Percentiles rank a stretch among this genome's conserved stretches.
phyloP scores from a whole-genome alignment of 2,113 vertebrate species.

The Turnix velox region DNA sequence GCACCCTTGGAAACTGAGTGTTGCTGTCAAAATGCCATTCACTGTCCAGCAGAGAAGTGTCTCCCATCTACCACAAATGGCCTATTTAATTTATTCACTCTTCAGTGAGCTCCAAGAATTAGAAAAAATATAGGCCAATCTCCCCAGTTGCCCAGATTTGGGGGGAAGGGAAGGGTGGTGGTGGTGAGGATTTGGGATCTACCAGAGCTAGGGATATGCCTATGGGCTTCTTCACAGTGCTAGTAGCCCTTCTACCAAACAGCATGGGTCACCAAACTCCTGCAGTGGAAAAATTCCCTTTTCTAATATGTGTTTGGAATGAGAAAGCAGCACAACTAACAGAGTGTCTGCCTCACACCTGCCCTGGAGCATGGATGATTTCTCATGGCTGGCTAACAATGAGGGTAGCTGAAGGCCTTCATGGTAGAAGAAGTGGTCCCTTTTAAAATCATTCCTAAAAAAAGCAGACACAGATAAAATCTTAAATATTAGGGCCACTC shows the following conservation, averaged over 20 bases:
- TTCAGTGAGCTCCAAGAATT: not conserved
- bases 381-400: not conserved
- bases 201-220: not conserved
- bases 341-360: not conserved
- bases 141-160: not conserved
- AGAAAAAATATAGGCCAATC: not conserved
- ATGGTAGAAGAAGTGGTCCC: not conserved
- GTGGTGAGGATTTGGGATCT: not conserved
- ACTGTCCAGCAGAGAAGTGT: not conserved
- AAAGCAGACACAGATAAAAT: not conserved
- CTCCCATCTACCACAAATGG: not conserved
- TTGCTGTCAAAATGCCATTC: not conserved
- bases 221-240: not conserved
- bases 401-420: not conserved
- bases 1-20: fast-evolving
- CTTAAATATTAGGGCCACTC: not conserved
- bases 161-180: too few species aligned
- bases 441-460: not conserved
- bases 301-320: not conserved
- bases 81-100: not conserved
- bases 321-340: not conserved
- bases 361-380: not conserved
- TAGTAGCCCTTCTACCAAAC: not conserved
- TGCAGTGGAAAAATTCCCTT: not conserved
- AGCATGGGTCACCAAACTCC: not conserved